phyloP scores from a whole-genome alignment of 2,113 vertebrate genomes.

The Ranitomeya variabilis region DNA sequence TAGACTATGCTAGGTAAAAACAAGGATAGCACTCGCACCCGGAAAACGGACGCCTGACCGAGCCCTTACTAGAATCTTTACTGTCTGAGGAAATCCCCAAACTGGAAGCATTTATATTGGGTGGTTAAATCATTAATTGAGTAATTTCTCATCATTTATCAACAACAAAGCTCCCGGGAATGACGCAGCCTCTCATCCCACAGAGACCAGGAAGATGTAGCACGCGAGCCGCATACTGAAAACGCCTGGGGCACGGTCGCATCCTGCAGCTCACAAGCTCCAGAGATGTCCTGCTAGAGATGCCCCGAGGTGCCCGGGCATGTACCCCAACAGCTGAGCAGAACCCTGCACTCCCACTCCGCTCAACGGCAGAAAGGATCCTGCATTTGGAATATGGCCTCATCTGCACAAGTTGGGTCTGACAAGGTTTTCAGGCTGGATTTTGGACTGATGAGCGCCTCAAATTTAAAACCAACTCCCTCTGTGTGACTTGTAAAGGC shows the following conservation, averaged over 20 bases:
- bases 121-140: slow-evolving; percentile 23
- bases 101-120: slow-evolving; percentile 2
- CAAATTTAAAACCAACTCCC: no score
- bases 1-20: no score
- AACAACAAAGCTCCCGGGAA: neutral
- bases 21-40: no score
- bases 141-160: slow-evolving; percentile 33
- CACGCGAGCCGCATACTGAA: neutral
- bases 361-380: neutral
- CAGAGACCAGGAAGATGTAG: neutral
- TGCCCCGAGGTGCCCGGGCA: neutral
- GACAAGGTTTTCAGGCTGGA: no score
- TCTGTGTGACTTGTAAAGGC: no score
- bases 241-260: neutral
- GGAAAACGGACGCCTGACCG: no score
- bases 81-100: neutral
- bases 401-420: no score
- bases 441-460: no score
- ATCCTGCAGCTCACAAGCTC: neutral
- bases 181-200: neutral
- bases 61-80: neutral
- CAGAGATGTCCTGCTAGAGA: neutral
- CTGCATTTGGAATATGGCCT: neutral
- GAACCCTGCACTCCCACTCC: neutral
- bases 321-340: neutral